A percentile compares a stretch with the other conserved stretches of the same genome.
These are phyloP conservation scores for Arizona elegans DNA, from an alignment of 2,113 vertebrate genomes.

Conservation along the genomic window DNA sequence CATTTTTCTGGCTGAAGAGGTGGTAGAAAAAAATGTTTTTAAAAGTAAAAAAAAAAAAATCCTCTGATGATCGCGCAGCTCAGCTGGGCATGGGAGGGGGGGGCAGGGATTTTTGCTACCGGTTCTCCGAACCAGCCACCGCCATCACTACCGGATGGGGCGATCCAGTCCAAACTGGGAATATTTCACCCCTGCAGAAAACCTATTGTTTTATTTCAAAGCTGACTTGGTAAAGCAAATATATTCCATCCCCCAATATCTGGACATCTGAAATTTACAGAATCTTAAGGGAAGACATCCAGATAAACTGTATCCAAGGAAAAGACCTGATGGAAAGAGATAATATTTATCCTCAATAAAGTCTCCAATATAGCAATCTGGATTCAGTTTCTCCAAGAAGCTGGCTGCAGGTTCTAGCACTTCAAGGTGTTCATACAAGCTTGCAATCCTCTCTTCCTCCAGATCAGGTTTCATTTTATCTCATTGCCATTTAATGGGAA, in stretches of 20 bases:
- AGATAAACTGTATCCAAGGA: neutral
- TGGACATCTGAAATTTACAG: conserved; percentile 2
- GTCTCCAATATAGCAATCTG: neutral
- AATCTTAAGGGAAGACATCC: neutral
- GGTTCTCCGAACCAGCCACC: no score
- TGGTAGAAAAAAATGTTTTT: no score
- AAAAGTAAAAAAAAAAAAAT: no score
- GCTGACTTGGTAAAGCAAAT: neutral
- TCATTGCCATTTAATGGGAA: conserved; percentile 33
- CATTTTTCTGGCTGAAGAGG: no score
- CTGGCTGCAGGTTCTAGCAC: neutral
- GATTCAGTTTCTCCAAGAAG: neutral
- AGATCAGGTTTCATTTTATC: neutral
- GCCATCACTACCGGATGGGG: no score
- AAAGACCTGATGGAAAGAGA: neutral
- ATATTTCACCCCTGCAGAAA: neutral
- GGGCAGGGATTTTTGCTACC: no score
- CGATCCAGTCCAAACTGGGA: no score
- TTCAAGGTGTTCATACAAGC: neutral
- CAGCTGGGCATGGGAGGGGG: no score
- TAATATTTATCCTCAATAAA: conserved; percentile 8
- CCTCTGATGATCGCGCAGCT: no score
- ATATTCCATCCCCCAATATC: neutral
- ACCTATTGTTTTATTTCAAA: neutral
- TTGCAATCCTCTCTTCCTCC: neutral